These are phyloP conservation scores for Allophyes oxyacanthae DNA, from an alignment of 2,888 invertebrate species.

Conservation along the genomic window DNA sequence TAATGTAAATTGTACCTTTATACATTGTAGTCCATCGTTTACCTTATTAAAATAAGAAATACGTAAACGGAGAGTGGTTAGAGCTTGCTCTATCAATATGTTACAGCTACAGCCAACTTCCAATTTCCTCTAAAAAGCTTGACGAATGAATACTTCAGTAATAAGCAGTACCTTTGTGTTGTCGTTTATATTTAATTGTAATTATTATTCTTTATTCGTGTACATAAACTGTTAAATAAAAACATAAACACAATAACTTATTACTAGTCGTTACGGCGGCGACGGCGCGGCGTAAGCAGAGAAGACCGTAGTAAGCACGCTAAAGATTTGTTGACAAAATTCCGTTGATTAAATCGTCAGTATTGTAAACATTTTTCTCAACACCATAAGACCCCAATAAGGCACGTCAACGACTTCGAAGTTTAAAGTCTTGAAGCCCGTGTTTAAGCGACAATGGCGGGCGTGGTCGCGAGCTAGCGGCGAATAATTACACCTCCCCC, in stretches of 20 bases:
- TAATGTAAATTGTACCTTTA: no score
- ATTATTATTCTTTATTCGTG: no score
- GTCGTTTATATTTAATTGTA: no score
- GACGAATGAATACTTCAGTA: no score
- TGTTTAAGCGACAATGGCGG: conserved; percentile 84
- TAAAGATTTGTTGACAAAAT: conserved; percentile 36
- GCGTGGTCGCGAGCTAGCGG: conserved; percentile 83
- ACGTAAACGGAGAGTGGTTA: no score
- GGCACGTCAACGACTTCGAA: conserved; percentile 61
- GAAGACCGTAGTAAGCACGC: conserved; percentile 2
- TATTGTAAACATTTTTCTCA: conserved; percentile 39
- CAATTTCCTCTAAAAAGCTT: no score
- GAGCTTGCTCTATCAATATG: no score
- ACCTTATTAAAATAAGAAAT: no score
- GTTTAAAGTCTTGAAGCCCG: conserved; percentile 70
- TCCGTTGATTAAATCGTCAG: conserved; percentile 9
- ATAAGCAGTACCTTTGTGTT: no score
- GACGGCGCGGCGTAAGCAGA: no score
- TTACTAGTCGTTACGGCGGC: neutral
- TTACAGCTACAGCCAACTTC: no score
- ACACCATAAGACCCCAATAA: conserved; percentile 40
- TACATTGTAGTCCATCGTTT: no score
- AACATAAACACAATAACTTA: neutral
- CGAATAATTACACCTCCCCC: conserved; percentile 81
- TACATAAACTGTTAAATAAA: conserved; percentile 8